Percentiles rank a stretch among this genome's conserved stretches.
Conservation (phyloP, 2,113 vertebrate genomes). For the Rhinichthys klamathensis region DNA sequence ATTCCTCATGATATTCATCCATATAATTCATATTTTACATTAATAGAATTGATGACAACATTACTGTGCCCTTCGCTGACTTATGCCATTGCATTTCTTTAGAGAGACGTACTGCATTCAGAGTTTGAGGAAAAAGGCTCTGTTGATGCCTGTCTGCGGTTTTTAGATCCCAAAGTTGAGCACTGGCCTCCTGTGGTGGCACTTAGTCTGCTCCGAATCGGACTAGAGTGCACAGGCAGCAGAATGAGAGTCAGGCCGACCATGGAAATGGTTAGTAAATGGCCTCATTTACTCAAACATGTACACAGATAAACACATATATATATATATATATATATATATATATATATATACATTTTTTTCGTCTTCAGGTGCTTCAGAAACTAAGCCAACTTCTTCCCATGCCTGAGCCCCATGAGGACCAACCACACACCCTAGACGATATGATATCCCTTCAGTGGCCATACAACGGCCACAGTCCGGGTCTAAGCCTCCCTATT, state of each 20-base stretch:
- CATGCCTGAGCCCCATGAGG: slow-evolving; percentile 59
- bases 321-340: background rate
- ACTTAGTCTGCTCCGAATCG: slow-evolving; percentile 67
- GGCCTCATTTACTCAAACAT: background rate
- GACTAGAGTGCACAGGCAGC: slow-evolving; percentile 59
- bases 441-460: slow-evolving; percentile 46
- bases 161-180: slow-evolving; percentile 69
- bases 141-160: slow-evolving; percentile 70
- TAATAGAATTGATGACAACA: background rate
- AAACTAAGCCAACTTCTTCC: slow-evolving; percentile 63
- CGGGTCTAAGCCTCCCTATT: slow-evolving; percentile 60
- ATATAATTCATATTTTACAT: background rate
- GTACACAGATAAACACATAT: background rate
- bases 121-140: slow-evolving; percentile 71
- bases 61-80: background rate
- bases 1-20: no score
- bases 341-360: background rate
- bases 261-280: slow-evolving; percentile 61
- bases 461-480: slow-evolving; percentile 5
- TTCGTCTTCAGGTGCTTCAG: slow-evolving; percentile 62
- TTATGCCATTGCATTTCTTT: background rate
- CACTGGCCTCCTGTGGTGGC: slow-evolving; percentile 67
- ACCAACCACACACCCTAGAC: slow-evolving; percentile 70
- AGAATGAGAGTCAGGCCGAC: slow-evolving; percentile 67
- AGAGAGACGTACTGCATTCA: slow-evolving; percentile 71